These are phyloP conservation scores for Hippopotamus amphibius DNA, from an alignment of 2,113 vertebrate genomes.

Conservation along the genomic window DNA sequence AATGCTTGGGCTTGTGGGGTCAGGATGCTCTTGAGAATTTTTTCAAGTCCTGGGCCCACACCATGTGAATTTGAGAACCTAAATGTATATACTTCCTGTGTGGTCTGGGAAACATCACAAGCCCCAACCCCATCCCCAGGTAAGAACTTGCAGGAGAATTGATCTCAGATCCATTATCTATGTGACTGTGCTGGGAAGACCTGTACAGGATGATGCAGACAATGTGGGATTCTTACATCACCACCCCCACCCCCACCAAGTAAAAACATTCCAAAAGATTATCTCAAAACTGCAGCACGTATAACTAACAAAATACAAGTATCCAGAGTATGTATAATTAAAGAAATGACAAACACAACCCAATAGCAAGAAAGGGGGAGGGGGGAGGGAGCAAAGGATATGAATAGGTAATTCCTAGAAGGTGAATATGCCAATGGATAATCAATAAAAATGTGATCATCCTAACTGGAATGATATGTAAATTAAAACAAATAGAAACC, in stretches of 20 bases:
- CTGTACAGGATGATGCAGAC: neutral
- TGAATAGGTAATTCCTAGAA: neutral
- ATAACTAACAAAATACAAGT: neutral
- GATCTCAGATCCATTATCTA: neutral
- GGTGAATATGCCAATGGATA: neutral
- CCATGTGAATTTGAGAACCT: constrained; percentile 12
- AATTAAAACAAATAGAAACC: constrained; percentile 7
- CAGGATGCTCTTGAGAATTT: neutral
- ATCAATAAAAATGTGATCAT: neutral
- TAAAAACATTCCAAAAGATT: neutral
- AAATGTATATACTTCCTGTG: neutral
- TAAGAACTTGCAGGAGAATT: constrained; percentile 14
- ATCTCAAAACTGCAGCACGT: neutral
- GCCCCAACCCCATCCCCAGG: neutral
- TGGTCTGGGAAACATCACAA: neutral
- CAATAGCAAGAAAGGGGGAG: neutral
- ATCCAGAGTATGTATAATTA: neutral
- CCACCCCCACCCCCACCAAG: neutral
- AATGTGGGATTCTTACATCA: neutral
- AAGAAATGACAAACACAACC: neutral
- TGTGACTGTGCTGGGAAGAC: neutral
- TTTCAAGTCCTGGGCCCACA: neutral
- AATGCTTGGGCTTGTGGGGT: constrained; percentile 12
- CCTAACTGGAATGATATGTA: neutral
- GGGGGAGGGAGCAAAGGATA: neutral